These are phyloP conservation scores for Diachrysia chrysitis DNA, from an alignment of 2,888 invertebrate species.

Conservation along the genomic window DNA sequence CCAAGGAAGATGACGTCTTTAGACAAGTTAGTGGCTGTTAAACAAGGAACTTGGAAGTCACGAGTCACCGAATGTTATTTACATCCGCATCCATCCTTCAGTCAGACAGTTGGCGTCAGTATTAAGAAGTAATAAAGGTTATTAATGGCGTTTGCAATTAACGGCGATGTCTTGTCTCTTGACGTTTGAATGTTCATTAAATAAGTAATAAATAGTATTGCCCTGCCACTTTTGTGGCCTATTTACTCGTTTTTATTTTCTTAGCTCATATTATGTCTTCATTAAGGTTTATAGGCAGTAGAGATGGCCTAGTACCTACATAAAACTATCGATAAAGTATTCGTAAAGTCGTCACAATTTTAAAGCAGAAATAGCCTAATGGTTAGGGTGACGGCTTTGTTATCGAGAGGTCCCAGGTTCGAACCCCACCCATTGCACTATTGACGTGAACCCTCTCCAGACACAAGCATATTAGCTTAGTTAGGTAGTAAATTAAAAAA, in stretches of 20 bases:
- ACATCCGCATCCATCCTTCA: slow-evolving; percentile 36
- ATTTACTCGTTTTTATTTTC: background rate
- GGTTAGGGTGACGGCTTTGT: no score
- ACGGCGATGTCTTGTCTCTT: slow-evolving; percentile 35
- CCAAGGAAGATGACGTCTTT: background rate
- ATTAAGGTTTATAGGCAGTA: no score
- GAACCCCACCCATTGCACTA: no score
- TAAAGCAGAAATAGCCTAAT: no score
- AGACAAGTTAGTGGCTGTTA: background rate
- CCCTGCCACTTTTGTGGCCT: background rate
- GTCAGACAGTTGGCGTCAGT: slow-evolving; percentile 40
- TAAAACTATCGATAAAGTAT: slow-evolving; percentile 9
- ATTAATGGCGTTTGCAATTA: slow-evolving; percentile 70
- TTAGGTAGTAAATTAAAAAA: no score
- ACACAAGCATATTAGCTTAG: no score
- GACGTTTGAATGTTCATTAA: slow-evolving; percentile 24
- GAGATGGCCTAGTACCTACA: no score
- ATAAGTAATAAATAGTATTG: slow-evolving; percentile 32
- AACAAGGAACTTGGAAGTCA: slow-evolving; percentile 35
- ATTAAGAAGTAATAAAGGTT: slow-evolving; percentile 67
- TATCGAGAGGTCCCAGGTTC: no score
- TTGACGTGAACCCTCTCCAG: no score
- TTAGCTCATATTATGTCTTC: background rate
- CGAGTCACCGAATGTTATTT: slow-evolving; percentile 39
- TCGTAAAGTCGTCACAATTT: no score